Conservation (phyloP, 1,140 invertebrate genomes). For the Ephestia elutella region DNA sequence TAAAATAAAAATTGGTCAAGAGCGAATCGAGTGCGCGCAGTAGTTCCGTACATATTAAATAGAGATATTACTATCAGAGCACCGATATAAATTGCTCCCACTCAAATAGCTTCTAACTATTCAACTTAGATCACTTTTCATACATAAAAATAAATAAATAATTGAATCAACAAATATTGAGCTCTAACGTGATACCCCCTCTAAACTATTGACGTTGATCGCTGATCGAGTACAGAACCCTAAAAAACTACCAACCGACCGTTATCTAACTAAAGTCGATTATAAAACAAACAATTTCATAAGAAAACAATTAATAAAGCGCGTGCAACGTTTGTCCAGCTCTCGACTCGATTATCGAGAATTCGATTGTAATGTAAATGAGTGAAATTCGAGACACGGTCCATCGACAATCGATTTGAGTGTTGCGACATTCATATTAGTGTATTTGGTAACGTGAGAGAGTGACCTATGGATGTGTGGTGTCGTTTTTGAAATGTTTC, state of each 20-base stretch:
- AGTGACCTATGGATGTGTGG: not conserved
- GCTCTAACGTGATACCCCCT: too few relatives aligned
- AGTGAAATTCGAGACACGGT: conserved; percentile 40
- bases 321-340: conserved; percentile 26
- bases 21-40: too few relatives aligned
- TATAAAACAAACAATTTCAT: conserved; percentile 30
- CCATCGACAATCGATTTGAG: conserved; percentile 20
- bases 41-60: too few relatives aligned
- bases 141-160: too few relatives aligned
- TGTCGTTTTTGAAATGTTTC: not conserved
- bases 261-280: conserved; percentile 12
- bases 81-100: too few relatives aligned
- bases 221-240: too few relatives aligned
- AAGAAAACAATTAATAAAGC: conserved; percentile 25
- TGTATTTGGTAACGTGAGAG: conserved; percentile 2
- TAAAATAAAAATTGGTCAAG: not conserved
- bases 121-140: too few relatives aligned
- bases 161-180: too few relatives aligned
- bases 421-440: conserved; percentile 19
- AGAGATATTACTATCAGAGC: too few relatives aligned
- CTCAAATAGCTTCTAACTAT: too few relatives aligned
- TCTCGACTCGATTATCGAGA: conserved; percentile 34
- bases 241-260: not conserved
- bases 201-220: too few relatives aligned
- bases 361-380: conserved; percentile 51